Base-by-base conservation (phyloP, 35 echinoderm and acorn worm species). In the Ophiothrix spiculata region DNA sequence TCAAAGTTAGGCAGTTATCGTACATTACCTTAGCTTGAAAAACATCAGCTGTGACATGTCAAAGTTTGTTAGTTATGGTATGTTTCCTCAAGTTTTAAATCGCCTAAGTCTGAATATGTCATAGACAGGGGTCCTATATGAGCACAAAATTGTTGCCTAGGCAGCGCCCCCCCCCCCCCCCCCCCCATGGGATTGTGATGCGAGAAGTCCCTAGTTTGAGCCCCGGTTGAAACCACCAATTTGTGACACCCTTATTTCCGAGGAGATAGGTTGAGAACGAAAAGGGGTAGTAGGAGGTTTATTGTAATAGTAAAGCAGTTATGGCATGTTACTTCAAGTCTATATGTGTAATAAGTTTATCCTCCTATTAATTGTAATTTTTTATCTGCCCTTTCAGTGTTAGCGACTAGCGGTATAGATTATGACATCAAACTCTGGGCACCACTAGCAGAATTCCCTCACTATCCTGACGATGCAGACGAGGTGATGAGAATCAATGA, bases 401-500 rank as follows among this genome's bases (percentile, higher is more conserved):
- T 99, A 23, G 96, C 96, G 29, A 99, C 96, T 4, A 99, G 96
- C 87, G 96, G 96, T 69, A 99, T 99, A 39, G 96, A 99, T 56
- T 99, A 99, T 74, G 92, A 94, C 56, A 87, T 99, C 84, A 99
- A 99, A 75, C 89, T 99, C 15, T 99, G 96, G 96, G 64, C 84
- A 38, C 96, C 96, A 10, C 31, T 89, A 1, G 89, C 89, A 17
- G 77, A 94, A 11, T 38, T 74, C 25, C 86, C 96, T 39, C 77
- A 86, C 36, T 49, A 86, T 10, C 89, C 96, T 0, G 88, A 87
- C 0, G 80, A 94, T 89, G 91, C 96, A 14, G 86, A 80, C 32
- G 92, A 94, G 83, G 92, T 99, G 40, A 99, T 99, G 86, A 84
- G 96, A 84, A 94, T 99, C 39, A 99, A 99, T 86, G 96, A 99